These are phyloP conservation scores for Ancistrus triradiatus DNA, from an alignment of 2,113 vertebrate genomes.

Conservation along the genomic window DNA sequence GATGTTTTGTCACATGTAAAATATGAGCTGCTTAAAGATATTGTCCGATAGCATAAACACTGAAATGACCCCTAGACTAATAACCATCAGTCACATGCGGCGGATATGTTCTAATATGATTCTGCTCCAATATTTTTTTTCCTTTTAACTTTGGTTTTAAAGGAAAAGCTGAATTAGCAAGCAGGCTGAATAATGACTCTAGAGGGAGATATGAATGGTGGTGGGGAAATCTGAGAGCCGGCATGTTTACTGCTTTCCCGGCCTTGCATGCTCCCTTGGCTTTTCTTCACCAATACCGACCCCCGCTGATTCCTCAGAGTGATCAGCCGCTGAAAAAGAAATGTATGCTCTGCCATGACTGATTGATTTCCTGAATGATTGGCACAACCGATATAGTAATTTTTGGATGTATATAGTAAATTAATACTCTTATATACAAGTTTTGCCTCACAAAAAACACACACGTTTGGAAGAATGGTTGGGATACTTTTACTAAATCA, in stretches of 20 bases:
- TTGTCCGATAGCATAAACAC: constrained; percentile 45
- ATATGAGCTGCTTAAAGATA: constrained; percentile 47
- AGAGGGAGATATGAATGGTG: constrained; percentile 31
- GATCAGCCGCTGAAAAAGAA: constrained; percentile 36
- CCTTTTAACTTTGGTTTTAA: constrained; percentile 18
- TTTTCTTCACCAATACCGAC: constrained; percentile 39
- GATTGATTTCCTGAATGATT: constrained; percentile 23
- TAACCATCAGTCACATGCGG: constrained; percentile 41
- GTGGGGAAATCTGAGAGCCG: constrained; percentile 39
- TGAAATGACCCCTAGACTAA: constrained; percentile 39
- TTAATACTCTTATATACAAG: neutral
- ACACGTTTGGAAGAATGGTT: neutral
- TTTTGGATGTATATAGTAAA: neutral
- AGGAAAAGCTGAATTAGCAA: constrained; percentile 40
- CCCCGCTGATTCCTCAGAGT: too few relatives aligned
- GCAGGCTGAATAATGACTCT: constrained; percentile 36
- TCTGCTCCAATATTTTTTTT: constrained; percentile 13
- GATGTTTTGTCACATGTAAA: constrained; percentile 49
- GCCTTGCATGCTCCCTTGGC: neutral
- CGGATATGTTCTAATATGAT: constrained; percentile 39
- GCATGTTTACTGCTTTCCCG: constrained; percentile 36
- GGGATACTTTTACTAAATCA: neutral
- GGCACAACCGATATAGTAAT: neutral
- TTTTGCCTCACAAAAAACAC: neutral
- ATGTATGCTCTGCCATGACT: constrained; percentile 6